Conservation (phyloP, 2,797 vertebrate genomes). For the Limnodromus scolopaceus region DNA sequence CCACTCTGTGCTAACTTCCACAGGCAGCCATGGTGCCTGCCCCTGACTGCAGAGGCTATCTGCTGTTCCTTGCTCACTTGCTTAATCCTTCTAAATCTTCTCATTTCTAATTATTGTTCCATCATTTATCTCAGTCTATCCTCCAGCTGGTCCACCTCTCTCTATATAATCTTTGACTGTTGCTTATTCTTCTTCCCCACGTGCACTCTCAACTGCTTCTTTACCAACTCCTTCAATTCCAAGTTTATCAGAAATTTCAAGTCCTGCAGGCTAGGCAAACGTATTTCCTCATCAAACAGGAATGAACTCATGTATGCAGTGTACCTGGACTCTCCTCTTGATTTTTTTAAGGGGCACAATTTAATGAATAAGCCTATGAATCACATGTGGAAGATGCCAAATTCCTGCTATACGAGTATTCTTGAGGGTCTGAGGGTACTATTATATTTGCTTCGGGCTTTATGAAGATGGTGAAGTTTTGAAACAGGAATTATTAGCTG, state of each 20-base stretch:
- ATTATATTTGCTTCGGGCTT: constrained; percentile 18
- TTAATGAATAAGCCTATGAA: neutral
- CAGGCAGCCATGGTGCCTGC: neutral
- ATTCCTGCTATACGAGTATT: neutral
- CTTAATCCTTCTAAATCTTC: neutral
- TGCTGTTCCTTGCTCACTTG: neutral
- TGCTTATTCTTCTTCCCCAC: neutral
- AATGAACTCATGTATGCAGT: neutral
- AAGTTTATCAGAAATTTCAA: neutral
- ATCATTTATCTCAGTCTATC: neutral
- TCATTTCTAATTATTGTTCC: neutral
- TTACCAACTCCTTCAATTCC: neutral
- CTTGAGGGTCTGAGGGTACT: constrained; percentile 11
- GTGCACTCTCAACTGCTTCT: neutral
- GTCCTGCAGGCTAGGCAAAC: neutral
- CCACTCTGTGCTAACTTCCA: neutral
- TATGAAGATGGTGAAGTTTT: constrained; percentile 25
- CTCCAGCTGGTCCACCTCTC: neutral
- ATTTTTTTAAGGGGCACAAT: neutral
- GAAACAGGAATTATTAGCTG: constrained; percentile 30
- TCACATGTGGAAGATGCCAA: neutral
- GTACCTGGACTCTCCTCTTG: neutral
- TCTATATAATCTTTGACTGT: neutral
- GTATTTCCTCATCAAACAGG: neutral
- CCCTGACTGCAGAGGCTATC: neutral